phyloP scores from a whole-genome alignment of 2,888 invertebrate genomes.

The Harpagoxenus sublaevis region DNA sequence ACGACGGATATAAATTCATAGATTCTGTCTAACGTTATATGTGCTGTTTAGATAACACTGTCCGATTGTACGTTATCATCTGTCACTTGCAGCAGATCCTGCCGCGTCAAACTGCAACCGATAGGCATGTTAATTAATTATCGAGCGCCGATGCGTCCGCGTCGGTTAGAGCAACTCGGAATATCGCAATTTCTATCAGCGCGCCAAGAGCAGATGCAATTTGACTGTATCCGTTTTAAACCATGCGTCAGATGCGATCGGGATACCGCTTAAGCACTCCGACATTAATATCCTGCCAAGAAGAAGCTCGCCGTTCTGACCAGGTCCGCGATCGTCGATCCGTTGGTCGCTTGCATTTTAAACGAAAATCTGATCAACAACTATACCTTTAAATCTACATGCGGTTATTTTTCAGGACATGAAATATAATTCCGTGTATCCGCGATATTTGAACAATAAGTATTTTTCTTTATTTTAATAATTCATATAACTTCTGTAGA shows the following conservation, averaged over 20 bases:
- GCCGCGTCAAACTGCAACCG: conserved; percentile 19
- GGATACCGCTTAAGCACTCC: conserved; percentile 68
- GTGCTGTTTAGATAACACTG: conserved; percentile 22
- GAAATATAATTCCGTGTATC: background rate
- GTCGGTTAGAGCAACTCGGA: conserved; percentile 29
- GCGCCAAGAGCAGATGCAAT: conserved; percentile 51
- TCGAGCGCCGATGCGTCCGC: conserved; percentile 7
- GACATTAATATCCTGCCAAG: conserved; percentile 64
- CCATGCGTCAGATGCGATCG: conserved; percentile 64
- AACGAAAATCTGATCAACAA: conserved; percentile 61
- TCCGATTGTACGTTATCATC: conserved; percentile 27
- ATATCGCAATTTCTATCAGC: conserved; percentile 37
- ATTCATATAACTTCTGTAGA: conserved; percentile 7
- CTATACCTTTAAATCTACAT: conserved; percentile 42
- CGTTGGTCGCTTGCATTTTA: conserved; percentile 24
- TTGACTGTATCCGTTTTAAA: conserved; percentile 58
- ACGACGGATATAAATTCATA: conserved; percentile 12
- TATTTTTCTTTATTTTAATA: background rate
- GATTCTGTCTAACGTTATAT: conserved; percentile 19
- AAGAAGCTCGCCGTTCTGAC: conserved; percentile 55
- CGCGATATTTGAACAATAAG: background rate
- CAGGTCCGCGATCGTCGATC: conserved; percentile 37
- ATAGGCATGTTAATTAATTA: conserved; percentile 40
- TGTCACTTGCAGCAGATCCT: conserved; percentile 13
- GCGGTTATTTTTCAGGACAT: background rate